Conservation (phyloP, 1,140 invertebrate species). For the Globodera rostochiensis region DNA sequence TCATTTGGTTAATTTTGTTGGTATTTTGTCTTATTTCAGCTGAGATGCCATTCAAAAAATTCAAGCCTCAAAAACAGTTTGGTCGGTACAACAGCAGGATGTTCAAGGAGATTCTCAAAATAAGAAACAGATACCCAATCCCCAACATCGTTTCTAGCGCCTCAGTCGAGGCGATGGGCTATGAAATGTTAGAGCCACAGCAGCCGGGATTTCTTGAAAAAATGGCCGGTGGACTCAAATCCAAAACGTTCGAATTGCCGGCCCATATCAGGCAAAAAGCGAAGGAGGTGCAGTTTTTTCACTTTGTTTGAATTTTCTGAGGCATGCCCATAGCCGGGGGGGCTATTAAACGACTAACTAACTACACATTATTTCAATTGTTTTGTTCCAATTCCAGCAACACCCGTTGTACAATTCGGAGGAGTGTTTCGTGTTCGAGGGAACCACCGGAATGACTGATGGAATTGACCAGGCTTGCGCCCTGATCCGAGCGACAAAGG, state of each 20-base stretch:
- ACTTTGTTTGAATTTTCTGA: conserved; percentile 14
- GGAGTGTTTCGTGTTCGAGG: conserved; percentile 48
- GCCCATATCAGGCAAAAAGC: conserved; percentile 32
- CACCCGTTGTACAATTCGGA: conserved; percentile 53
- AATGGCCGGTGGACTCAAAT: conserved; percentile 12
- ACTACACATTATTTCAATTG: conserved; percentile 16
- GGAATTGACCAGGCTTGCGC: conserved; percentile 57
- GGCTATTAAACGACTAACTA: conserved; percentile 2
- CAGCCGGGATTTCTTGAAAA: conserved; percentile 44
- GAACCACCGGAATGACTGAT: conserved; percentile 45
- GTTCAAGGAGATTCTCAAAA: conserved; percentile 48
- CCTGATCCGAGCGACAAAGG: conserved; percentile 46
- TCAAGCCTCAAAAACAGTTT: conserved; percentile 28
- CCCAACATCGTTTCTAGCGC: conserved; percentile 43
- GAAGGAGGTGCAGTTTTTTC: conserved; percentile 29
- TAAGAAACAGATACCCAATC: conserved; percentile 38
- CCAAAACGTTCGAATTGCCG: conserved; percentile 24
- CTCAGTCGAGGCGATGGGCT: conserved; percentile 42
- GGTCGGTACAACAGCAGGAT: conserved; percentile 47
- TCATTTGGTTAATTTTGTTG: too few relatives aligned
- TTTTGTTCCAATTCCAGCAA: conserved; percentile 35
- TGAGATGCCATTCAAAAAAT: conserved; percentile 33
- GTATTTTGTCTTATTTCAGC: too few relatives aligned
- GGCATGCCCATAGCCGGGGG: too few relatives aligned
- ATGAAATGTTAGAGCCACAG: conserved; percentile 44